These are phyloP conservation scores for Torymus tubicola DNA, from an alignment of 2,888 invertebrate genomes.

Conservation along the genomic window DNA sequence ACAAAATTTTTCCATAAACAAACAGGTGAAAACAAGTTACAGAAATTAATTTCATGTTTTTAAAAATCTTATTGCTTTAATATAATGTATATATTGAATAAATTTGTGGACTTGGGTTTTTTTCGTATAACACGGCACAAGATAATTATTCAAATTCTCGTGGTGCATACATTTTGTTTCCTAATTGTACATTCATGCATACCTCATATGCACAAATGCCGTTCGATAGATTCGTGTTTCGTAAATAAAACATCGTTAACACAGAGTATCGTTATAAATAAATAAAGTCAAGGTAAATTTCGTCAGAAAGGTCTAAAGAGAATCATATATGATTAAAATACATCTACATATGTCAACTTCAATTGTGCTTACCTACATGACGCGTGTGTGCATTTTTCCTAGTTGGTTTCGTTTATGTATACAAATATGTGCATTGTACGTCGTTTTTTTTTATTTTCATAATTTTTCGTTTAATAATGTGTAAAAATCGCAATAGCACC, in stretches of 20 bases:
- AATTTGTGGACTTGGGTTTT: not conserved
- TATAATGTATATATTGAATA: constrained; percentile 13
- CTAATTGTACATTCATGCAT: not conserved
- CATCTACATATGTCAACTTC: constrained; percentile 35
- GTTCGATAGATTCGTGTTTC: not conserved
- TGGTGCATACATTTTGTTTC: constrained; percentile 19
- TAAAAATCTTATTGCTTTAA: constrained; percentile 33
- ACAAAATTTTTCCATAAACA: constrained; percentile 14
- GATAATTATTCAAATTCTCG: constrained; percentile 10
- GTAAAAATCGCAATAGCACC: constrained; percentile 40
- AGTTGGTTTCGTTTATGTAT: constrained; percentile 35
- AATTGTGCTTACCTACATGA: constrained; percentile 42
- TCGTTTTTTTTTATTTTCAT: not conserved
- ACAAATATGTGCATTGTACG: constrained; percentile 41
- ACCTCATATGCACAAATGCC: not conserved
- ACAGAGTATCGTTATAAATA: constrained; percentile 32
- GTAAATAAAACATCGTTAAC: constrained; percentile 7
- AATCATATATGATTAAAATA: constrained; percentile 32
- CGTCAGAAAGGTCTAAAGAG: constrained; percentile 25
- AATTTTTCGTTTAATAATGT: constrained; percentile 5
- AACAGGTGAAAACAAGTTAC: constrained; percentile 17
- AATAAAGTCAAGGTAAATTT: constrained; percentile 27
- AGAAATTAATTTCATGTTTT: not conserved
- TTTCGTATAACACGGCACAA: not conserved
- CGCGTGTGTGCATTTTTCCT: constrained; percentile 34